Evolutionary conservation across 2,797 vertebrate species (phyloP), one percentile per base, ranked within the genome.

Genomic region (Podarcis lilfordi): DNA sequence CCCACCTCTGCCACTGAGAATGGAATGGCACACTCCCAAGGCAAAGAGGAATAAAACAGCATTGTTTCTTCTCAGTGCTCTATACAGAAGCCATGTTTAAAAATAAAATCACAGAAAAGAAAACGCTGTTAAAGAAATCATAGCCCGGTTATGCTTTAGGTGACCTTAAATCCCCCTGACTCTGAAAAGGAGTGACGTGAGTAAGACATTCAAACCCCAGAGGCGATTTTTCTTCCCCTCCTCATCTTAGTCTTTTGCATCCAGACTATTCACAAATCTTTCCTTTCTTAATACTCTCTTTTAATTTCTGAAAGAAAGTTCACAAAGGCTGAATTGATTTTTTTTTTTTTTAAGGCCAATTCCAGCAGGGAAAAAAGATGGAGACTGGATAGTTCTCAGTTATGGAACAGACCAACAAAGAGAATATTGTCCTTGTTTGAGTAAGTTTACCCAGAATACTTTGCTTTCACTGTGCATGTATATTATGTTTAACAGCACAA

Each of bases 281-380:
- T 93, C 94, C 91, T 93, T 94, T 90, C 93, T 95, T 93, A 93
- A 94, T 92, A 86, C 95, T 92, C 95, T 94, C 95, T 95, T 78
- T 71, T 80, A 89, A 96, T 91, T 96, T 92, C 92, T 95, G 94
- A 96, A 95, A 82, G 83, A 76, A 95, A 96, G 95, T 96, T 94
- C 92, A 97, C 96, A 97, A 97, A 96, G 95, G 82, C 92, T 27
- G 92, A 93, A 97, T 97, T 97, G 96, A 97, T 95, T 95, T 86
- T 78, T 35, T 89, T n/a, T 87, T 85, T 50, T 50, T 11, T 11
- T 11, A 86, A 91, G 91, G 93, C 91, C 89, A 92, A 92, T 90
- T 96, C 94, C 92, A 94, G 95, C 94, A 95, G 96, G 96, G 96
- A 97, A 95, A 45, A 92, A 84, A 90, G 94, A 94, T 91, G 87